phyloP scores from a whole-genome alignment of 1,140 invertebrate species.

The Caenorhabditis elegans region DNA sequence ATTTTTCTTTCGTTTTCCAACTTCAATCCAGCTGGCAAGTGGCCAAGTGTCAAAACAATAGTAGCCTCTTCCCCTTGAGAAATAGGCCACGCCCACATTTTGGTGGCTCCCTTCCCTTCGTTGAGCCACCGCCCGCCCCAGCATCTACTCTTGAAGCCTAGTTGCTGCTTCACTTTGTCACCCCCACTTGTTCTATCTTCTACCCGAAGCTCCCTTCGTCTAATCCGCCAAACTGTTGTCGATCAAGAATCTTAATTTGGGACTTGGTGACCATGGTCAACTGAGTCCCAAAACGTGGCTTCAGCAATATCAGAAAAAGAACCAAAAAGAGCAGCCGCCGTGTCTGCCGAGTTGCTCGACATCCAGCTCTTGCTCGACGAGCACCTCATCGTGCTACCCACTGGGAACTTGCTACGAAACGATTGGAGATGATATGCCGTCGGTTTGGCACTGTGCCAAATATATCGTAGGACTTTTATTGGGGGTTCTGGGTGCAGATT shows the following conservation, averaged over 20 bases:
- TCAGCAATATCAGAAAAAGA: constrained; percentile 18
- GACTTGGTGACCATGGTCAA: constrained; percentile 15
- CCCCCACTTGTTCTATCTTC: neutral
- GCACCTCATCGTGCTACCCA: neutral
- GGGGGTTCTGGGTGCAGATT: neutral
- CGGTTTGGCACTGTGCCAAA: constrained; percentile 45
- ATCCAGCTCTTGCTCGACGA: neutral
- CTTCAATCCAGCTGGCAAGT: constrained; percentile 33
- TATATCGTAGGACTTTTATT: constrained; percentile 27
- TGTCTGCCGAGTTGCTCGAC: constrained; percentile 16
- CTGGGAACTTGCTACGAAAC: constrained; percentile 1
- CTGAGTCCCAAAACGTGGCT: constrained; percentile 20
- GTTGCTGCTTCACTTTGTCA: neutral
- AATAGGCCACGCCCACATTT: neutral
- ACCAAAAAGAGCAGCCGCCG: neutral
- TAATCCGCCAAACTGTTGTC: neutral
- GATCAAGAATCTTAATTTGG: constrained; percentile 14
- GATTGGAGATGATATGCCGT: constrained; percentile 31
- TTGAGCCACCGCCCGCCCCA: neutral
- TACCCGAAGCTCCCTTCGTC: neutral
- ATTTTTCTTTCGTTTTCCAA: neutral
- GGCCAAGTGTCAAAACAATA: constrained; percentile 33
- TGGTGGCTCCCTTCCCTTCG: neutral
- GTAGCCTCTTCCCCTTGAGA: constrained; percentile 3
- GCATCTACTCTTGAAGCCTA: neutral